Evolutionary conservation across 2,113 vertebrate genomes (phyloP).

Genomic region (Saiga tatarica): DNA sequence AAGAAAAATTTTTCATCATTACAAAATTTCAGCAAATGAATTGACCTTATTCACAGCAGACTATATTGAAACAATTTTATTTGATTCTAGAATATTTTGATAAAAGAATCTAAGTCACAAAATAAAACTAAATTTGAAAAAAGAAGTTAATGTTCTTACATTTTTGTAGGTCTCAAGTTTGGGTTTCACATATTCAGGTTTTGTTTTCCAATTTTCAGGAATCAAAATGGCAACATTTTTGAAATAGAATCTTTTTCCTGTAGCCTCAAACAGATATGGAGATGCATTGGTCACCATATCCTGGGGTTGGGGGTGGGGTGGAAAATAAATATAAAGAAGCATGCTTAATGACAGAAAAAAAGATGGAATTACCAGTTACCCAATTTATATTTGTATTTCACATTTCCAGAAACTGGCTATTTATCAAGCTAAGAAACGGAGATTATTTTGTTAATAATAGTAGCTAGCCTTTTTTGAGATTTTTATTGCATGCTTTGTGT

Average conservation of each 20-base stretch:
- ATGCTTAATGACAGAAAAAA: background rate
- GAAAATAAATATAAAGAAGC: background rate
- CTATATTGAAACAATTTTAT: background rate
- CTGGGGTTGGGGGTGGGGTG: slow-evolving; percentile 28
- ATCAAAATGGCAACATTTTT: slow-evolving; percentile 77
- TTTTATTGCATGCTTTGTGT: background rate
- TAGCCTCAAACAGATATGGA: slow-evolving; percentile 72
- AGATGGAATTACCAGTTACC: background rate
- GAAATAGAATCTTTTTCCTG: slow-evolving; percentile 75
- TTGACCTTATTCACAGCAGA: background rate
- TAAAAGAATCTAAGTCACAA: background rate
- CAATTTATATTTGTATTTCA: background rate
- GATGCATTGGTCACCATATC: slow-evolving; percentile 77
- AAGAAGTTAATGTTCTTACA: slow-evolving; percentile 56
- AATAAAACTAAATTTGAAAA: background rate
- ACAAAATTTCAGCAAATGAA: background rate
- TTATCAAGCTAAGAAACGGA: background rate
- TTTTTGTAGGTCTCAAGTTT: slow-evolving; percentile 77
- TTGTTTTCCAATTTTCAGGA: slow-evolving; percentile 72
- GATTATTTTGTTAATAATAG: background rate
- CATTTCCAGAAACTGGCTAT: background rate
- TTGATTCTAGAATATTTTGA: background rate
- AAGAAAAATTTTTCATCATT: background rate
- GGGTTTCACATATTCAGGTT: slow-evolving; percentile 66
- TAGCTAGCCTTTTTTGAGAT: background rate